Evolutionary conservation across 2,113 vertebrate genomes (phyloP).

Genomic region (Mystacornis crossleyi): DNA sequence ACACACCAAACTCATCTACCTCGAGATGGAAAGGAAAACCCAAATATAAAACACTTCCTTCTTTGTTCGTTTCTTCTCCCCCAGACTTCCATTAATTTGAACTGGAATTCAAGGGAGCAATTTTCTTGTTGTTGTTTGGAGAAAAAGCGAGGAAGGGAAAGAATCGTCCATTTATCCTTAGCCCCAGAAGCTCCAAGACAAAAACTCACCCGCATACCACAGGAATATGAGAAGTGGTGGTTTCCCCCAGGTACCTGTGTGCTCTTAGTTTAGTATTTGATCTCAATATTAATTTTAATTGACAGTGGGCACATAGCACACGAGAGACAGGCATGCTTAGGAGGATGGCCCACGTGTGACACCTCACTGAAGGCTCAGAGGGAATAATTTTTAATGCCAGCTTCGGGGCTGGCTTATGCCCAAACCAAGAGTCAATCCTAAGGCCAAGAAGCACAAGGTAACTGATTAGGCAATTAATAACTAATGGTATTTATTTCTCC

Average conservation of each 20-base stretch:
- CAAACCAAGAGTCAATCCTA: not conserved
- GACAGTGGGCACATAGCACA: not conserved
- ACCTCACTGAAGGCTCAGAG: not conserved
- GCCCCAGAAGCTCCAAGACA: not conserved
- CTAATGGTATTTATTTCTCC: not conserved
- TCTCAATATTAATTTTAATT: not conserved
- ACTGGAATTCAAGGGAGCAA: not conserved
- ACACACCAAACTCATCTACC: not conserved
- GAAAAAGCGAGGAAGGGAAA: not conserved
- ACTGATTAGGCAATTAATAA: not conserved
- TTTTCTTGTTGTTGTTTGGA: not conserved
- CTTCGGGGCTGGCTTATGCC: not conserved
- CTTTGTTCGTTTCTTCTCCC: not conserved
- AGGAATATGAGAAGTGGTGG: not conserved
- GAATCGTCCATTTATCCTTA: not conserved
- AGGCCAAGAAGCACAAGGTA: not conserved
- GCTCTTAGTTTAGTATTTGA: not conserved
- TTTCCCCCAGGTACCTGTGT: rapidly evolving
- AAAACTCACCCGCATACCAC: not conserved
- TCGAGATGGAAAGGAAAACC: not conserved
- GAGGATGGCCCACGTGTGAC: not conserved
- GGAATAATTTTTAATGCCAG: not conserved
- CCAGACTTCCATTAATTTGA: not conserved
- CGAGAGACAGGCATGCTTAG: rapidly evolving
- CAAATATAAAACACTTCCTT: not conserved